Evolutionary conservation across 1,140 invertebrate species (phyloP).

Genomic region (Drosophila equinoxialis): DNA sequence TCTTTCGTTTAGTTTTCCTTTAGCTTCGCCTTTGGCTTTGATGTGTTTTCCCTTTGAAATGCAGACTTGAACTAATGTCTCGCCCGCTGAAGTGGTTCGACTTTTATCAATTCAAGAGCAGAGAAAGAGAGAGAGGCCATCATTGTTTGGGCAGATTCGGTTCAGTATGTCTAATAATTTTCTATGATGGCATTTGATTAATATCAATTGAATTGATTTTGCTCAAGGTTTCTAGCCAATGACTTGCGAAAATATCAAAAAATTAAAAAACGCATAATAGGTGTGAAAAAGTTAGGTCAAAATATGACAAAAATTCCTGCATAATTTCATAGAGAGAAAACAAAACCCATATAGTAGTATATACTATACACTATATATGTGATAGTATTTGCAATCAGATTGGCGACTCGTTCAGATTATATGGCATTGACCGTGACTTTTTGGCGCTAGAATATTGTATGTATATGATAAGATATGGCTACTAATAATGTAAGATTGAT

Average conservation of each 20-base stretch:
- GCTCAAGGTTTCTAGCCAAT: constrained; percentile 62
- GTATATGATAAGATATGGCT: constrained; percentile 27
- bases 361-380: too few species aligned
- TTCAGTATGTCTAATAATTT: constrained; percentile 20
- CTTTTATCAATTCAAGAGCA: constrained; percentile 57
- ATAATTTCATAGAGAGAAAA: neutral
- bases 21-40: neutral
- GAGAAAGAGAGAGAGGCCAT: neutral
- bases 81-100: constrained; percentile 31
- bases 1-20: constrained; percentile 14
- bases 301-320: constrained; percentile 29
- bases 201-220: constrained; percentile 77
- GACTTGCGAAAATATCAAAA: constrained; percentile 42
- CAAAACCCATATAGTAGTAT: neutral
- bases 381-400: constrained; percentile 5
- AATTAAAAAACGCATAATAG: constrained; percentile 23
- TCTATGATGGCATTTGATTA: constrained; percentile 52
- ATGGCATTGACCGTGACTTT: constrained; percentile 50
- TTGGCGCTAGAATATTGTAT: constrained; percentile 8
- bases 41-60: constrained; percentile 48
- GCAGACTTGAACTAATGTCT: constrained; percentile 48
- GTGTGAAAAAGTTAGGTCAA: constrained; percentile 35
- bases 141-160: neutral
- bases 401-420: constrained; percentile 28
- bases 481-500: constrained; percentile 16